These are phyloP conservation scores for Samia ricini DNA, from an alignment of 1,140 invertebrate genomes.

Conservation along the genomic window DNA sequence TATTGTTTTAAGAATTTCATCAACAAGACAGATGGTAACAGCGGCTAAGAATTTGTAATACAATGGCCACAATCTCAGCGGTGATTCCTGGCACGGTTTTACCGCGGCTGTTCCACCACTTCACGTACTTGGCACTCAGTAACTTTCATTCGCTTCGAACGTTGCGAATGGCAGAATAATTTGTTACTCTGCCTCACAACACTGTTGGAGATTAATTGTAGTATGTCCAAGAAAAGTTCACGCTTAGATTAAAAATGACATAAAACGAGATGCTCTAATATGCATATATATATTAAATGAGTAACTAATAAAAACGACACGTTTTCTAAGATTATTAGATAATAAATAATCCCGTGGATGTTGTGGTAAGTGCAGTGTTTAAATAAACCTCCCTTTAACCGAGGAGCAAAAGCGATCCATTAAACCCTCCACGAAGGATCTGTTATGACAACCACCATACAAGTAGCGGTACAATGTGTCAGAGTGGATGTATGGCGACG, in stretches of 20 bases:
- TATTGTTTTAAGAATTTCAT: conserved; percentile 57
- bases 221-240: conserved; percentile 13
- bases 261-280: neutral
- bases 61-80: conserved; percentile 51
- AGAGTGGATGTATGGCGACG: conserved; percentile 51
- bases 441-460: conserved; percentile 67
- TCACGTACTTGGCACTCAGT: conserved; percentile 70
- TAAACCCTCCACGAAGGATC: conserved; percentile 47
- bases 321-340: neutral
- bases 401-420: conserved; percentile 34
- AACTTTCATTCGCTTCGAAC: conserved; percentile 44
- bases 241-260: neutral
- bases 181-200: conserved; percentile 38
- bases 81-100: conserved; percentile 57
- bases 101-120: conserved; percentile 56
- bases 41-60: conserved; percentile 64
- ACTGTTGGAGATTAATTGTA: conserved; percentile 25
- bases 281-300: neutral
- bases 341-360: neutral
- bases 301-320: too few species aligned
- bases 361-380: neutral
- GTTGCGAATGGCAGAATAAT: conserved; percentile 56
- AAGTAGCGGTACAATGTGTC: conserved; percentile 66
- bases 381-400: neutral
- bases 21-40: conserved; percentile 63